Base-by-base conservation (phyloP, 2,113 vertebrate species). In the Psittacula cyanocephala region DNA sequence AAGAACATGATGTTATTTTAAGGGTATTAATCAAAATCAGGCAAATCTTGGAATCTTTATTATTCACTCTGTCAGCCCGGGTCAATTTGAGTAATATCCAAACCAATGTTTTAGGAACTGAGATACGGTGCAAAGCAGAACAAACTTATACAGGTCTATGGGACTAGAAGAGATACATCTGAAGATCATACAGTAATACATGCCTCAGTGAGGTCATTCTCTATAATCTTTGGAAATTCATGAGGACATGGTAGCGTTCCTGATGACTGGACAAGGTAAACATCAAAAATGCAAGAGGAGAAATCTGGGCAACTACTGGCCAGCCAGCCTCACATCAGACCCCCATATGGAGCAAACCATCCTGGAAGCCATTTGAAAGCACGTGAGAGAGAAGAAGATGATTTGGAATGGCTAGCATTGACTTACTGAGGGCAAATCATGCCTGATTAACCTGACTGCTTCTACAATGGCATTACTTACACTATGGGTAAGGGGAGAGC, bases 331-430 rank as follows among this genome's bases (percentile, higher is more conserved):
- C 41, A n/a, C 25, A 41, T 60, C n/a, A 78, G 52, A 79, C 16
- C 9, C 23, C 33, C 24, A 17, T 11, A 35, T 25, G 53, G 24
- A 86, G 13, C 37, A 81, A 67, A 68, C 60, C 22, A 55, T 39
- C 11, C 60, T 37, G 46, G 46, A 84, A 84, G 35, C 35, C 25
- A 68, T 63, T 43, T 88, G 41, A 53, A 68, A 68, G 46, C 13
- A 74, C 27, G 13, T 22, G 27, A 49, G 77, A 79, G 41, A 74
- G 35, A 53, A 47, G 23, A 74, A 35, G 37, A 63, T 44, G 18
- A 74, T 4, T 37, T 3, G 27, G 46, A 62, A 72, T 2, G 12
- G 37, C 50, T 25, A 64, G 28, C 43, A 52, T 41, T 0, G 0
- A 47, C n/a, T 43, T 68, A 53, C 10, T 49, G 27, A 68, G 33